Evolutionary conservation across 2,113 vertebrate genomes (phyloP).

Genomic region (Ophiodon elongatus): DNA sequence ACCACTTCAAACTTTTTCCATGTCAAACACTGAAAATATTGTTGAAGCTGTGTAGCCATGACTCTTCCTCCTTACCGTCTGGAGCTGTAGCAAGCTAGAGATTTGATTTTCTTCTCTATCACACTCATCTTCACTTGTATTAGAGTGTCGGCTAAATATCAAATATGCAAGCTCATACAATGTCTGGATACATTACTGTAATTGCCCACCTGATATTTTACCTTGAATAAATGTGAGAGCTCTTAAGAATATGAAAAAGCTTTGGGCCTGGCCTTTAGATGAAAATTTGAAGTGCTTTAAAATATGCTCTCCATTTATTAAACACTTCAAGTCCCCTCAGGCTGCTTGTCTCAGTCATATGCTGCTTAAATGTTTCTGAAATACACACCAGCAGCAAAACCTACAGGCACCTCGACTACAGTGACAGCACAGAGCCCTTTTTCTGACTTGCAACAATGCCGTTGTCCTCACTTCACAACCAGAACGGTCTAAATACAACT

Average conservation of each 20-base stretch:
- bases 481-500: not conserved
- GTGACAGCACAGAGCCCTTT: not conserved
- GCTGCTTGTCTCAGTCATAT: not conserved
- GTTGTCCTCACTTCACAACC: not conserved
- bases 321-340: not conserved
- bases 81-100: too few species aligned
- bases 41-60: not conserved
- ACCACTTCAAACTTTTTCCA: not conserved
- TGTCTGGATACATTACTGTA: not conserved
- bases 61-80: not conserved
- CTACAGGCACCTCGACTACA: too few species aligned
- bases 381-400: not conserved
- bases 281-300: not conserved
- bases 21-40: not conserved
- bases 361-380: not conserved
- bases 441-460: not conserved
- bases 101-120: not conserved
- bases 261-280: not conserved
- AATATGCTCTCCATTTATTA: not conserved
- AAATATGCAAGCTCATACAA: not conserved
- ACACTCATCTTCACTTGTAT: not conserved
- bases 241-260: too few species aligned
- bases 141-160: not conserved
- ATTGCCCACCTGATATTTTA: not conserved
- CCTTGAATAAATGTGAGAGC: not conserved